Evolutionary conservation across 2,797 vertebrate genomes (phyloP).

Genomic region (Poecilia velifera): DNA sequence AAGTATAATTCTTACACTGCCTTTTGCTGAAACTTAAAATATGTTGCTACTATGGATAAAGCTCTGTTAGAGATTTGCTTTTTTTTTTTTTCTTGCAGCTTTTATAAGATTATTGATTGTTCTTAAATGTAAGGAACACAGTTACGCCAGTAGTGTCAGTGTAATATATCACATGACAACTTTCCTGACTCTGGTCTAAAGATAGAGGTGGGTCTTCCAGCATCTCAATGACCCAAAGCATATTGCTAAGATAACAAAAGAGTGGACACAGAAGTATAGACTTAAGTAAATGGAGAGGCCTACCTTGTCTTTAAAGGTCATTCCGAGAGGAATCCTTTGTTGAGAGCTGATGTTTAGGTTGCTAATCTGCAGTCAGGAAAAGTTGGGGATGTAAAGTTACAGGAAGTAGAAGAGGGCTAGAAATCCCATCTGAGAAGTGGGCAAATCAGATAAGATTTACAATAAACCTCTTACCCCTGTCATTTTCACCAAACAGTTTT

Average conservation of each 20-base stretch:
- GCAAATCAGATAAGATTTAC: background rate
- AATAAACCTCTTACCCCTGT: background rate
- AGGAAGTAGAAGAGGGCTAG: background rate
- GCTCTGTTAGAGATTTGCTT: too few species aligned
- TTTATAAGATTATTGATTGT: too few species aligned
- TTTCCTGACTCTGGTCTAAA: background rate
- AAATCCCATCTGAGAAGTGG: background rate
- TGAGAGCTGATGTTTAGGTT: background rate
- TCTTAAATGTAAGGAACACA: too few species aligned
- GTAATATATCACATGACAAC: background rate
- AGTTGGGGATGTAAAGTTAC: background rate
- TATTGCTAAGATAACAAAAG: too few species aligned
- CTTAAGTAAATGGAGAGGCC: background rate
- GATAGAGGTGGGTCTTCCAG: background rate
- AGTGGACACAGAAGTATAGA: background rate
- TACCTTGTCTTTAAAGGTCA: background rate
- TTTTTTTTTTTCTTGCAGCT: too few species aligned
- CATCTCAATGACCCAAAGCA: too few species aligned
- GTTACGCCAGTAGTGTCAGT: background rate
- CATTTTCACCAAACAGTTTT: background rate
- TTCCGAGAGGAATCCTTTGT: background rate
- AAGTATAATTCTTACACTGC: too few species aligned
- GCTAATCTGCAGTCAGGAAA: background rate
- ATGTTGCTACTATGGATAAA: too few species aligned
- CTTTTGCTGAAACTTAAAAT: too few species aligned